A percentile compares a stretch with the other conserved stretches of the same genome.
These are phyloP conservation scores for Antheraea yamamai DNA, from an alignment of 2,888 invertebrate species.

Conservation along the genomic window DNA sequence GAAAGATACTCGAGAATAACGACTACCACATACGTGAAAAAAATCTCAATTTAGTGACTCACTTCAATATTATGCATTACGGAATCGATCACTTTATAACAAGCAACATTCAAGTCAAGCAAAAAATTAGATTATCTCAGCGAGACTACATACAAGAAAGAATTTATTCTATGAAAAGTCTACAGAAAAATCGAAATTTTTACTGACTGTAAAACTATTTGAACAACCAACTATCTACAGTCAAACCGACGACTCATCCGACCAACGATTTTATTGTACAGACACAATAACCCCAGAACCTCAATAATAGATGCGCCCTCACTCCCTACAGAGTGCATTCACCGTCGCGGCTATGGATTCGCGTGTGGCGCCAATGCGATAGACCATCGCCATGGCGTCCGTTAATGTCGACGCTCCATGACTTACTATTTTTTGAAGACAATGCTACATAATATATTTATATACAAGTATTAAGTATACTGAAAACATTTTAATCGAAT, in stretches of 20 bases:
- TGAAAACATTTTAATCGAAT: neutral
- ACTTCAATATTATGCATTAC: no score
- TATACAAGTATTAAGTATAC: neutral
- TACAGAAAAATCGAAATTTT: neutral
- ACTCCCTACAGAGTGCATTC: slow-evolving; percentile 61
- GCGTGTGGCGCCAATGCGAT: slow-evolving; percentile 73
- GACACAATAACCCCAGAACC: slow-evolving; percentile 44
- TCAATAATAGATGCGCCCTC: slow-evolving; percentile 47
- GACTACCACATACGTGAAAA: no score
- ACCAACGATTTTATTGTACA: slow-evolving; percentile 20
- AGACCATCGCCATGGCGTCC: slow-evolving; percentile 52
- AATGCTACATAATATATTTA: slow-evolving; percentile 9
- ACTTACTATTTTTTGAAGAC: slow-evolving; percentile 10
- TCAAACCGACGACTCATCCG: slow-evolving; percentile 1
- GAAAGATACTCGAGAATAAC: no score
- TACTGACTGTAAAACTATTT: neutral
- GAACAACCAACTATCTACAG: neutral
- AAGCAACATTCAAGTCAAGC: neutral
- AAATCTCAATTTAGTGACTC: no score
- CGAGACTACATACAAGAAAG: neutral
- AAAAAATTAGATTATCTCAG: neutral
- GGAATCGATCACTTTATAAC: no score
- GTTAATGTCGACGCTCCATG: slow-evolving; percentile 14
- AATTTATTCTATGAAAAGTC: no score
- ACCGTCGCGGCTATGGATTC: slow-evolving; percentile 54